Base-by-base conservation (phyloP, 2,888 invertebrate species). In the Agriopis leucophaearia region DNA sequence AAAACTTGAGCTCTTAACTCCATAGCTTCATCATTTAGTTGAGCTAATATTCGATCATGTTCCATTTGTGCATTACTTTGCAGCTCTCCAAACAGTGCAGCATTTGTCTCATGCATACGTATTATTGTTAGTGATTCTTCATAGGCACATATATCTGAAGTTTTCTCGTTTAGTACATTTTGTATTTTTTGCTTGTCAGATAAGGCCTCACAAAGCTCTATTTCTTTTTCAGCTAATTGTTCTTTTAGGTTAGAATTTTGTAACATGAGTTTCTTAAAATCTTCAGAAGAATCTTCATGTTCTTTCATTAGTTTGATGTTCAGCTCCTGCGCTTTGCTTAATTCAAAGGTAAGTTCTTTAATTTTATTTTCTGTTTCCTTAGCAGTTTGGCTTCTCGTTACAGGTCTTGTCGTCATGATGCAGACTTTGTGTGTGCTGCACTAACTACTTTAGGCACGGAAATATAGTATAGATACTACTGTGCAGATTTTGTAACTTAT, bases 41-140 rank as follows among this genome's bases (percentile, higher is more conserved):
- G 47, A 16, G 47, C 9, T 48, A 48, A 2, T 10, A 18, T 18
- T 48, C 18, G 16, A 9, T 48, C 47, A 18, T 48, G 47, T 48
- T 48, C 18, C 9, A 48, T 18, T 4, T 48, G 47, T 18, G 16
- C 16, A 18, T 48, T 48, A 16, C 8, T 8, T 48, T 48, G 16
- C 4, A 48, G 16, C 47, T 48, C 16, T 10, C 18, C 9, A 48
- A 15, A 18, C 0, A 48, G 9, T 18, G 47, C 47, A 18, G 47
- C 47, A 18, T 48, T 48, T 4, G 16, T 48, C 47, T 48, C 47
- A 12, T 38, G 40, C 55, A 38, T 55, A 13, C 50, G 50, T 27
- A 50, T 50, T 27, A 50, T 13, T 12, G 27, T 50, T 5, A 50
- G 50, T 15, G 50, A 50, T 50, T 50, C 50, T 50, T 50, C 50